Percentiles rank a stretch among this genome's conserved stretches.
Conservation (phyloP, 2,797 vertebrate species). For the Cirrhinus molitorella region DNA sequence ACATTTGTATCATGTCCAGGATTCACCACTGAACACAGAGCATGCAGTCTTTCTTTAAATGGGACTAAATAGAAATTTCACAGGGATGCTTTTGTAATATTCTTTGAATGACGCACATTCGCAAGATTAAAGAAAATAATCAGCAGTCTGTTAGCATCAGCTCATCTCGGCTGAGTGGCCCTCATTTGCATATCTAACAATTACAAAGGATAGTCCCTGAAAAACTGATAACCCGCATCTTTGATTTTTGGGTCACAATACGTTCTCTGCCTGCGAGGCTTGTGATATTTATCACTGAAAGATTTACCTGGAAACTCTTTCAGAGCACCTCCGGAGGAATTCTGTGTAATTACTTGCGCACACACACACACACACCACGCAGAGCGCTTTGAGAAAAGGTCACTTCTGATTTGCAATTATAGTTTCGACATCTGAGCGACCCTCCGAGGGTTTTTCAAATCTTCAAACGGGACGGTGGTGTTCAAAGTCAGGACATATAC, state of each 20-base stretch:
- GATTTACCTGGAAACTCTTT: constrained; percentile 48
- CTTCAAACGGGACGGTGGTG: constrained; percentile 12
- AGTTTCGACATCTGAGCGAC: constrained; percentile 31
- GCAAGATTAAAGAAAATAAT: constrained; percentile 29
- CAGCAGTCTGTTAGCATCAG: constrained; percentile 29
- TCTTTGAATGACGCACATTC: constrained; percentile 1
- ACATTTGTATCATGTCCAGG: neutral
- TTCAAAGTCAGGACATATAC: neutral
- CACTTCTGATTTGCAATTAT: constrained; percentile 51
- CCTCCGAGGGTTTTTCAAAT: constrained; percentile 21
- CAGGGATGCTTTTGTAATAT: neutral
- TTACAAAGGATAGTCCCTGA: constrained; percentile 28
- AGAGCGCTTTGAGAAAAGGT: constrained; percentile 43
- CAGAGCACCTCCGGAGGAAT: constrained; percentile 26
- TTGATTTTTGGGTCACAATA: constrained; percentile 36
- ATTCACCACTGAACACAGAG: neutral
- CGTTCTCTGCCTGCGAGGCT: constrained; percentile 30
- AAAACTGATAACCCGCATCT: constrained; percentile 31
- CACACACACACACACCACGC: neutral
- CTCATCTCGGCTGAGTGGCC: constrained; percentile 36
- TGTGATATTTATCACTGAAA: constrained; percentile 42
- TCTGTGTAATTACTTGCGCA: constrained; percentile 30
- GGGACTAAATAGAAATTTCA: neutral
- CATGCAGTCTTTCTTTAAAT: neutral
- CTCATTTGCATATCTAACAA: constrained; percentile 48